Evolutionary conservation across 2,888 invertebrate species (phyloP), one percentile per base, ranked within the genome.

Genomic region (Amorpha juglandis): DNA sequence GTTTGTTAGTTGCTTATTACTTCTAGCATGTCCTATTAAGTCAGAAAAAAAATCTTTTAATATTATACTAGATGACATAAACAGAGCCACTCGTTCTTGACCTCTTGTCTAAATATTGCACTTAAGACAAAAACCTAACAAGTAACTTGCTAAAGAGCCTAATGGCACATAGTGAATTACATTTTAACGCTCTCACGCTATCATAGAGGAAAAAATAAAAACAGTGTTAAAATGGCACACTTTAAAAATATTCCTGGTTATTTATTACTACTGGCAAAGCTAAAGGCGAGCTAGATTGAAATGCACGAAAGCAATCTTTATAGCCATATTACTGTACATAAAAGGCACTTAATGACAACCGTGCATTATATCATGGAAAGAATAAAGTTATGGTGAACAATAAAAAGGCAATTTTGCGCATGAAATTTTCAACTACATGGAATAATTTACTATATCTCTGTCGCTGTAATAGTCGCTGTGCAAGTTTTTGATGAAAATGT

Each of bases 401-500:
- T 72, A 68, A 58, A 58, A 42, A 42, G 19, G 69, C 66, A 65
- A 66, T 67, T 68, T 50, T 68, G 38, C 48, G 63, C 73, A 74
- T 79, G 77, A 80, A 80, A 71, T 73, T 74, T 78, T 78, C 71
- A 78, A 73, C 69, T 74, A 73, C 73, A 74, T 71, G 69, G 71
- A 73, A 73, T 74, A 74, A 68, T 71, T 69, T 68, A 72, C 72
- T 71, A 76, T 80, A 79, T 80, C 75, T 77, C 69, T 69, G 69
- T 74, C 76, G 76, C 80, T 42, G 42, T 12, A 16, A 19, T 12
- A 6, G 58, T n/a, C n/a, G n/a, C n/a, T n/a, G 42, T 38, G 42
- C 7, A 19, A 42, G 58, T 12, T 58, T 27, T 58, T 58, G 71
- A 72, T 74, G 72, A 71, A 72, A 67, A 71, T 58, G 42, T 58